phyloP scores from a whole-genome alignment of 2,797 vertebrate genomes.

The Paguma larvata region DNA sequence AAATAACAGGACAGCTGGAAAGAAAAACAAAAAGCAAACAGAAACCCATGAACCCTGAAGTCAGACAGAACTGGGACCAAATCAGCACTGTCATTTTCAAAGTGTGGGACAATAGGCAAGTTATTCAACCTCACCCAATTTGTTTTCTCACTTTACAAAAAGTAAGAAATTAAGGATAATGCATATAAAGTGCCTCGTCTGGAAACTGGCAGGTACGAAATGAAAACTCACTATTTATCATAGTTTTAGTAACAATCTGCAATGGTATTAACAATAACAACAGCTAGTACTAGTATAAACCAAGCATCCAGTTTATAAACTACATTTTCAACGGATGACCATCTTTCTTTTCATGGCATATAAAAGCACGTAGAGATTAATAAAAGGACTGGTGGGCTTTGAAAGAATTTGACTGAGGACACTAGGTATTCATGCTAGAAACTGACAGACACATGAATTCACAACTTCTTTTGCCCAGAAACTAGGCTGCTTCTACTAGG shows the following conservation, averaged over 20 bases:
- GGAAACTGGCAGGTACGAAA: neutral
- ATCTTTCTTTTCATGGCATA: neutral
- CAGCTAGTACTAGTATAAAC: neutral
- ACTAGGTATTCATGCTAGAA: neutral
- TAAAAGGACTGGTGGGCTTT: neutral
- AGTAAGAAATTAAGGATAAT: neutral
- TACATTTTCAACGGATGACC: conserved; percentile 29
- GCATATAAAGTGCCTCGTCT: neutral
- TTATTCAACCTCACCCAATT: neutral
- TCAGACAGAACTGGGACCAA: neutral
- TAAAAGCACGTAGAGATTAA: neutral
- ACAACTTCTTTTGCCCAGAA: conserved; percentile 22
- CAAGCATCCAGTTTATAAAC: conserved; percentile 32
- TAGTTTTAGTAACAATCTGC: conserved; percentile 7
- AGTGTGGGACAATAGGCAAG: neutral
- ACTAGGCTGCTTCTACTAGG: neutral
- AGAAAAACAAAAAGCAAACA: neutral
- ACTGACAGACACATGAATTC: neutral
- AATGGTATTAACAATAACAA: neutral
- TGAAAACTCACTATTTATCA: neutral
- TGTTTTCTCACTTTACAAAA: conserved; percentile 18
- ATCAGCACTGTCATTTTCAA: neutral
- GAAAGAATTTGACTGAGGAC: neutral
- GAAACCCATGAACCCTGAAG: neutral
- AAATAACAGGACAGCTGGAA: neutral